These are phyloP conservation scores for Parnassius apollo DNA, from an alignment of 2,888 invertebrate species.

Conservation along the genomic window DNA sequence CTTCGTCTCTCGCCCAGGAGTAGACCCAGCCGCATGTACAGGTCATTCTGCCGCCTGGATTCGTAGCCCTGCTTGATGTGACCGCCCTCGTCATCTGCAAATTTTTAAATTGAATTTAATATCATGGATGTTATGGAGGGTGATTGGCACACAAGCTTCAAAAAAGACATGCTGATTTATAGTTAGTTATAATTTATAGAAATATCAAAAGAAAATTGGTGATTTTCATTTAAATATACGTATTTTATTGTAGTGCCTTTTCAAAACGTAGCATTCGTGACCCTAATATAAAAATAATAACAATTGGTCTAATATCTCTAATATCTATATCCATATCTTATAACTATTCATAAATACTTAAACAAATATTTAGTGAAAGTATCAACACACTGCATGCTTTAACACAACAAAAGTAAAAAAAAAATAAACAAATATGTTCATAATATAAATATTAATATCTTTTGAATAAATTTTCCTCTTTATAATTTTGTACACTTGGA, in stretches of 20 bases:
- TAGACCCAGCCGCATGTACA: constrained; percentile 91
- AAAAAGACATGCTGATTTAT: no score
- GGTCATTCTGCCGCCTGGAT: constrained; percentile 83
- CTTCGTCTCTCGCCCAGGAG: constrained; percentile 86
- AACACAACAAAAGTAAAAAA: neutral
- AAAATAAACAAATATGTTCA: neutral
- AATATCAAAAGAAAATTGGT: no score
- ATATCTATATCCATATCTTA: no score
- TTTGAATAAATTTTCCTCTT: no score
- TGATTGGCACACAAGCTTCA: no score
- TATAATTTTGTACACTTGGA: no score
- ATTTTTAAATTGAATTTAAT: constrained; percentile 19
- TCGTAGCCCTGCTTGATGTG: constrained; percentile 83
- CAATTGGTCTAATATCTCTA: neutral
- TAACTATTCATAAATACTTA: neutral
- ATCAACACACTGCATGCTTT: neutral
- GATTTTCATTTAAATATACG: no score
- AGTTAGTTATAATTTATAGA: no score
- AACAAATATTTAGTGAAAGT: no score
- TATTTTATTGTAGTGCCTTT: neutral
- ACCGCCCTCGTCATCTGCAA: constrained; percentile 86
- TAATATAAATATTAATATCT: no score
- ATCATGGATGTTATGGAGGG: neutral
- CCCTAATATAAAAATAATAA: neutral
- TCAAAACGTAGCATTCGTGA: neutral